Conservation (phyloP, 2,888 invertebrate genomes). For the Napeogenes sylphis region DNA sequence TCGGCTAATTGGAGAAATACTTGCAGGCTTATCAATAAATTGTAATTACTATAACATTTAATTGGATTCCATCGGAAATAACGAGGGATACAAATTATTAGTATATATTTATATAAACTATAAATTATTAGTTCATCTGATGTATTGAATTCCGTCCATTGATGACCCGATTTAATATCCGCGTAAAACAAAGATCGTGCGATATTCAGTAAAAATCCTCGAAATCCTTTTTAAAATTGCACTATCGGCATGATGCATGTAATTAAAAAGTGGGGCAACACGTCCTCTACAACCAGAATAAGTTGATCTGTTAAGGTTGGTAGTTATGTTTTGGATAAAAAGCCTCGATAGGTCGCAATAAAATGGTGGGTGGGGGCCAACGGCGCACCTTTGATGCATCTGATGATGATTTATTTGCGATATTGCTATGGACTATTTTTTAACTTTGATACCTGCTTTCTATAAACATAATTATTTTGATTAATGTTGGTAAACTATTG, state of each 20-base stretch:
- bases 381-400: conserved; percentile 56
- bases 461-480: conserved; percentile 4
- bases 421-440: conserved; percentile 31
- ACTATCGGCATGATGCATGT: conserved; percentile 64
- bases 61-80: not conserved
- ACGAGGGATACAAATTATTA: not conserved
- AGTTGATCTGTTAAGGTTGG: conserved; percentile 33
- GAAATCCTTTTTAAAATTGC: conserved; percentile 64
- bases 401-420: conserved; percentile 46
- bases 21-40: too few relatives aligned
- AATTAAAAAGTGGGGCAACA: conserved; percentile 69
- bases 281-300: conserved; percentile 39
- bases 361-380: conserved; percentile 39
- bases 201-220: conserved; percentile 45
- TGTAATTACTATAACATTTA: too few relatives aligned
- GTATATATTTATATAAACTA: conserved; percentile 2
- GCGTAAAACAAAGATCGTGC: conserved; percentile 37
- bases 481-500: not conserved
- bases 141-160: conserved; percentile 19
- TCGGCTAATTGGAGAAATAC: too few relatives aligned
- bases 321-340: conserved; percentile 27
- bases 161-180: conserved; percentile 33
- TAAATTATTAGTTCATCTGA: conserved; percentile 14
- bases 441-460: not conserved
- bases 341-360: conserved; percentile 27